Conservation (phyloP, 2,797 vertebrate genomes). For the Liasis olivaceus region DNA sequence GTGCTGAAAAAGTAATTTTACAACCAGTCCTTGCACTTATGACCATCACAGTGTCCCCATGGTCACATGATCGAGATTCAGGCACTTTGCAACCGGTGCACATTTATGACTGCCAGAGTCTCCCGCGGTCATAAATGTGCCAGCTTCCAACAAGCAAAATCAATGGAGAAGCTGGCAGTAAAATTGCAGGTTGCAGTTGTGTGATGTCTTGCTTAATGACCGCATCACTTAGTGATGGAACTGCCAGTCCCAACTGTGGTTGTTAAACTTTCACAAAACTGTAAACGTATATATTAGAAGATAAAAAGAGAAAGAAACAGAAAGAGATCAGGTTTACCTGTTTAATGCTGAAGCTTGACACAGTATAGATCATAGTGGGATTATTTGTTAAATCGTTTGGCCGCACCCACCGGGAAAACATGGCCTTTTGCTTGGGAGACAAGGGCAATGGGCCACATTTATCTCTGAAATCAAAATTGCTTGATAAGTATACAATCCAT, state of each 20-base stretch:
- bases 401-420: constrained; percentile 95
- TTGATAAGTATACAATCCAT: constrained; percentile 7
- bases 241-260: not conserved
- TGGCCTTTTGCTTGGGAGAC: constrained; percentile 94
- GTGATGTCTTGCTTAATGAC: not conserved
- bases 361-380: constrained; percentile 97
- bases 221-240: not conserved
- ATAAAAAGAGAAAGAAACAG: not conserved
- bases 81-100: not conserved
- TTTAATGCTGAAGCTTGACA: constrained; percentile 99
- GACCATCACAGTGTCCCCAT: not conserved
- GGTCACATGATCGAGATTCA: not conserved
- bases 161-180: not conserved
- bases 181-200: not conserved
- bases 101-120: not conserved
- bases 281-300: not conserved
- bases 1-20: not conserved
- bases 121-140: not conserved
- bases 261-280: not conserved
- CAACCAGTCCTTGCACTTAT: not conserved
- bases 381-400: constrained; percentile 94
- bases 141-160: not conserved
- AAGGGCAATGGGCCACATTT: constrained; percentile 90
- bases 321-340: constrained; percentile 79
- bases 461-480: constrained; percentile 78